Percentiles rank a stretch among this genome's conserved stretches.
Evolutionary conservation across 2,797 vertebrate genomes (phyloP).

Genomic region (Varecia variegata): DNA sequence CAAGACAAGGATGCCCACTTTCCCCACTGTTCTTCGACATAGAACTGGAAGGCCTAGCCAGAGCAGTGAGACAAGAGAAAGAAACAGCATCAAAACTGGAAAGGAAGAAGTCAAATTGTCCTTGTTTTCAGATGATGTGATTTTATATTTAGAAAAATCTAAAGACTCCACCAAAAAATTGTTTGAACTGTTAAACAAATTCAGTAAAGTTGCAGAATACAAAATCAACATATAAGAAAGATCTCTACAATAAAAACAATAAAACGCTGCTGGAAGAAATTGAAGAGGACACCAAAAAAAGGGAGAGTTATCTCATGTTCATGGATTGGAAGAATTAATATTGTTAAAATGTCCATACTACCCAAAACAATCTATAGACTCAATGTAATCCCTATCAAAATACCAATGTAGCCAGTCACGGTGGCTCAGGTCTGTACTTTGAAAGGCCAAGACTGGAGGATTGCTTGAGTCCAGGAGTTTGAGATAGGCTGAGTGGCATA

Average conservation of each 20-base stretch:
- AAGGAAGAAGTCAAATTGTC: background rate
- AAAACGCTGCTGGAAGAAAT: background rate
- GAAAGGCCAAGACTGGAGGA: background rate
- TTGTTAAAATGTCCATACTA: background rate
- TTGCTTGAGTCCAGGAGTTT: background rate
- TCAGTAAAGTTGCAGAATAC: background rate
- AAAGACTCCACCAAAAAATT: background rate
- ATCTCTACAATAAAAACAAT: background rate
- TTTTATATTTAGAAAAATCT: background rate
- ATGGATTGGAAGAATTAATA: background rate
- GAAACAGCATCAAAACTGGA: background rate
- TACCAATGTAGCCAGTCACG: background rate
- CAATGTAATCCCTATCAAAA: background rate
- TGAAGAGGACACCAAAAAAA: background rate
- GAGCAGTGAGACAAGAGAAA: background rate
- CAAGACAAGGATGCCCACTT: background rate
- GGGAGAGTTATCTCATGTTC: background rate
- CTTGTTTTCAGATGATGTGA: background rate
- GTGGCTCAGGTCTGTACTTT: background rate
- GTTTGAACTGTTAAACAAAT: background rate
- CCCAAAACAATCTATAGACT: background rate
- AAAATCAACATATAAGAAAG: background rate
- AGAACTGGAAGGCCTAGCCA: background rate
- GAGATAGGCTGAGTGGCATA: background rate
- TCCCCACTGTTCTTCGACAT: background rate